Conservation (phyloP, 2,797 vertebrate genomes). For the Perodicticus potto region DNA sequence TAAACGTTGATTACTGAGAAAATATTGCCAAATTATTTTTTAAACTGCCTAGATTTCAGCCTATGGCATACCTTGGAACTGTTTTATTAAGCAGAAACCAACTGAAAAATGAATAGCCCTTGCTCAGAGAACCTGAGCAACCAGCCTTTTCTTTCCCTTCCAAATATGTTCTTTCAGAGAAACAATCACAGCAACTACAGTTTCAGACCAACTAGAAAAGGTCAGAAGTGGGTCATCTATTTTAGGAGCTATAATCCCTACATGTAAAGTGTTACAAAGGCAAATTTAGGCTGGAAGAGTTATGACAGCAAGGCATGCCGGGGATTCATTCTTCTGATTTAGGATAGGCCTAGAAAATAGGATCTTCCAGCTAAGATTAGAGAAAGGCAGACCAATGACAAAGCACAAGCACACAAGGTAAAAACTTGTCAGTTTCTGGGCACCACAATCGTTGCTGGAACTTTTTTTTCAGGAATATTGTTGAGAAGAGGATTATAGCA, state of each 20-base stretch:
- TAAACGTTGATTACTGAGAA: not conserved
- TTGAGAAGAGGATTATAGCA: not conserved
- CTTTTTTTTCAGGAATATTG: not conserved
- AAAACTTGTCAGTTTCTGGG: not conserved
- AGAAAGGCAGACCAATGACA: not conserved
- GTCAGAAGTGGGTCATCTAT: not conserved
- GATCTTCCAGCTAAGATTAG: not conserved
- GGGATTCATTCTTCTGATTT: not conserved
- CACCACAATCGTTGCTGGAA: not conserved
- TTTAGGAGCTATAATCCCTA: not conserved
- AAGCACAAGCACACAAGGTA: not conserved
- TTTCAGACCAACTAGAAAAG: not conserved
- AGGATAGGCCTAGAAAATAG: not conserved
- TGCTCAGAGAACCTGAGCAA: not conserved
- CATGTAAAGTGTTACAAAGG: not conserved
- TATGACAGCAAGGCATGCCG: not conserved
- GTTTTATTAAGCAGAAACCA: not conserved
- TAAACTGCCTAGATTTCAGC: not conserved
- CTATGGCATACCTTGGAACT: not conserved
- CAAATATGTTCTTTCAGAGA: not conserved
- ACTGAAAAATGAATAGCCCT: not conserved
- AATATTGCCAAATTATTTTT: not conserved
- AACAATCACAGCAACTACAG: not conserved
- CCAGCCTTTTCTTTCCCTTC: not conserved
- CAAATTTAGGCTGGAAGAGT: not conserved